phyloP scores from a whole-genome alignment of 1,140 invertebrate genomes.

The Cheumatopsyche charites region DNA sequence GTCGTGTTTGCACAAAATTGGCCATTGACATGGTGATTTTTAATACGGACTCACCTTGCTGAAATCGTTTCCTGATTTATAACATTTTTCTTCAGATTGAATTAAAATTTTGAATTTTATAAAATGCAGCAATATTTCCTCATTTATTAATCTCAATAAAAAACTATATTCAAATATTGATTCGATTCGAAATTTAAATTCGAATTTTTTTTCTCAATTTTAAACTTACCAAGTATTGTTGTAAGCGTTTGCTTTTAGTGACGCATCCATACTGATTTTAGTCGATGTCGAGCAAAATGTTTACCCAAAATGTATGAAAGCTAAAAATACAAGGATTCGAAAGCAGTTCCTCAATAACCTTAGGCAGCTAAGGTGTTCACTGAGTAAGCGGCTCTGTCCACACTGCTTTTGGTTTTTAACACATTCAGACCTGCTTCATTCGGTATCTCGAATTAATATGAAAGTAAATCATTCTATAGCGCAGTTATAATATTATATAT shows the following conservation, averaged over 20 bases:
- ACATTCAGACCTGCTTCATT: neutral
- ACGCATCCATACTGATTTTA: too few species aligned
- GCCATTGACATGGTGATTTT: conserved; percentile 15
- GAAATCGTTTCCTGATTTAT: conserved; percentile 4
- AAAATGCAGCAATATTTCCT: too few species aligned
- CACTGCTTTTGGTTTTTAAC: neutral
- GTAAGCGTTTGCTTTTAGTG: too few species aligned
- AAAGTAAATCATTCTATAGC: too few species aligned
- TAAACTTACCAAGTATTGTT: too few species aligned
- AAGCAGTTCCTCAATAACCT: conserved; percentile 39
- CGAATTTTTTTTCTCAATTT: too few species aligned
- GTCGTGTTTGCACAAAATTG: neutral
- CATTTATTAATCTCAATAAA: too few species aligned
- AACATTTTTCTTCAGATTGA: conserved; percentile 6
- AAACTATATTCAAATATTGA: too few species aligned
- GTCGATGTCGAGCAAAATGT: too few species aligned
- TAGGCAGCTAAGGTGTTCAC: conserved; percentile 25
- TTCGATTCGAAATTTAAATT: too few species aligned
- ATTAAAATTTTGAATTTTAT: neutral
- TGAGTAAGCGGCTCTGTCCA: conserved; percentile 25
- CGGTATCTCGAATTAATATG: neutral
- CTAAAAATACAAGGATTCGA: conserved; percentile 36
- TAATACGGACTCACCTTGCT: conserved; percentile 1
- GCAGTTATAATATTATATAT: too few species aligned
- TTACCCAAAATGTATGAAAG: conserved; percentile 10